Percentiles rank a stretch among this genome's conserved stretches.
Conservation (phyloP, 2,888 invertebrate genomes). For the Ophion costatus region DNA sequence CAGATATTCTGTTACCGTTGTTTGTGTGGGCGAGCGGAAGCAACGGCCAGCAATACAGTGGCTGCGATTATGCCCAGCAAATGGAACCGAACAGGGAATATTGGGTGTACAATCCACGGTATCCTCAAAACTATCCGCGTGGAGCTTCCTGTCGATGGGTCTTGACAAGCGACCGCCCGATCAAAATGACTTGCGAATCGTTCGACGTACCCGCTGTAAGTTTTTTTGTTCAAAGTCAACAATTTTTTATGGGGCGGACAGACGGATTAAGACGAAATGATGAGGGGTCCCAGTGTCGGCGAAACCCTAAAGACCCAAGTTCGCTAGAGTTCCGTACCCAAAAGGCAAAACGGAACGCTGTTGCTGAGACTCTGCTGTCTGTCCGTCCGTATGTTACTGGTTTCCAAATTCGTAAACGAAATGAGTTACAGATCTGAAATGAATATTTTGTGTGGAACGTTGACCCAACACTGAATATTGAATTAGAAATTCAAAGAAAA, state of each 20-base stretch:
- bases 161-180: slow-evolving; percentile 81
- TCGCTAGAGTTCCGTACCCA: slow-evolving; percentile 29
- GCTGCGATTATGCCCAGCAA: slow-evolving; percentile 84
- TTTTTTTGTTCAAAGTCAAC: slow-evolving; percentile 24
- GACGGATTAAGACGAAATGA: too few species aligned
- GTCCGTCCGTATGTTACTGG: too few species aligned
- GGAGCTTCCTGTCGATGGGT: slow-evolving; percentile 85
- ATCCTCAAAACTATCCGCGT: slow-evolving; percentile 83
- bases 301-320: too few species aligned
- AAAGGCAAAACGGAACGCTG: too few species aligned
- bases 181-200: slow-evolving; percentile 83
- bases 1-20: slow-evolving; percentile 67
- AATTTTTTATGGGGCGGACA: neutral
- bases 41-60: slow-evolving; percentile 76
- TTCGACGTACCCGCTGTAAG: slow-evolving; percentile 85
- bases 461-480: too few species aligned
- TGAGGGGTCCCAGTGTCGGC: too few species aligned
- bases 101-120: slow-evolving; percentile 84
- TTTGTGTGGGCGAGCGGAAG: slow-evolving; percentile 77
- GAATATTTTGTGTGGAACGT: too few species aligned
- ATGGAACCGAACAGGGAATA: slow-evolving; percentile 81
- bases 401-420: too few species aligned
- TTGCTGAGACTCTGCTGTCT: too few species aligned
- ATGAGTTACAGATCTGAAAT: too few species aligned
- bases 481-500: too few species aligned